A percentile compares a stretch with the other conserved stretches of the same genome.
phyloP scores from a whole-genome alignment of 2,888 invertebrate genomes.

The Lasioglossum pauxillum region DNA sequence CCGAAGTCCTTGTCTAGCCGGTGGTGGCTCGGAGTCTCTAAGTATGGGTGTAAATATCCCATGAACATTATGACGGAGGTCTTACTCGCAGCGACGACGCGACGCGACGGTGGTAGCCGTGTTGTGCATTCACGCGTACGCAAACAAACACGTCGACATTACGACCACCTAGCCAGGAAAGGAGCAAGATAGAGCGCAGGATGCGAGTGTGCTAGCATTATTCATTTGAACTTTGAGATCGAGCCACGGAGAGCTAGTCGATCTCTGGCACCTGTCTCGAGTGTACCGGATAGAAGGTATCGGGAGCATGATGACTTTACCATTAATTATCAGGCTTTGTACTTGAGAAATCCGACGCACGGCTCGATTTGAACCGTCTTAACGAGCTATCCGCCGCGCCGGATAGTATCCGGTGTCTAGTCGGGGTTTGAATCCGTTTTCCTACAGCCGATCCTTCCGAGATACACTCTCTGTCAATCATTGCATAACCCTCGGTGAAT shows the following conservation, averaged over 20 bases:
- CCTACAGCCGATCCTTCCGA: constrained; percentile 7
- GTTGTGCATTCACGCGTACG: constrained; percentile 16
- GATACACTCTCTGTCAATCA: constrained; percentile 20
- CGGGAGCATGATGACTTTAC: constrained; percentile 51
- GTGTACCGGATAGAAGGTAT: constrained; percentile 57
- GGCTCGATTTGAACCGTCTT: constrained; percentile 61
- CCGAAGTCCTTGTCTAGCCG: constrained; percentile 26
- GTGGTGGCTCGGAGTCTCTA: neutral
- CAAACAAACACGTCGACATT: constrained; percentile 21
- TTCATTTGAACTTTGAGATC: constrained; percentile 61
- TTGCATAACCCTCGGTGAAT: neutral
- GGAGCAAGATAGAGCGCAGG: neutral
- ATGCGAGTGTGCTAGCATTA: constrained; percentile 52
- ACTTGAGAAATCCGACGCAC: constrained; percentile 55
- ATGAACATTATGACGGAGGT: constrained; percentile 14
- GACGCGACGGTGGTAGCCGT: constrained; percentile 17
- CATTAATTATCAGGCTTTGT: constrained; percentile 67
- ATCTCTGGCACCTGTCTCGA: constrained; percentile 66
- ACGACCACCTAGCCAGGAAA: neutral
- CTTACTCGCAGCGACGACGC: constrained; percentile 26
- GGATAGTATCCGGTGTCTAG: constrained; percentile 29
- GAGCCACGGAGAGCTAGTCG: constrained; percentile 52
- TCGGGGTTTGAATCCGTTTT: constrained; percentile 43
- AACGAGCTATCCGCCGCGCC: constrained; percentile 55
- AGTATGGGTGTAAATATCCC: constrained; percentile 29